These are phyloP conservation scores for Icerya purchasi DNA, from an alignment of 2,888 invertebrate genomes.

Conservation along the genomic window DNA sequence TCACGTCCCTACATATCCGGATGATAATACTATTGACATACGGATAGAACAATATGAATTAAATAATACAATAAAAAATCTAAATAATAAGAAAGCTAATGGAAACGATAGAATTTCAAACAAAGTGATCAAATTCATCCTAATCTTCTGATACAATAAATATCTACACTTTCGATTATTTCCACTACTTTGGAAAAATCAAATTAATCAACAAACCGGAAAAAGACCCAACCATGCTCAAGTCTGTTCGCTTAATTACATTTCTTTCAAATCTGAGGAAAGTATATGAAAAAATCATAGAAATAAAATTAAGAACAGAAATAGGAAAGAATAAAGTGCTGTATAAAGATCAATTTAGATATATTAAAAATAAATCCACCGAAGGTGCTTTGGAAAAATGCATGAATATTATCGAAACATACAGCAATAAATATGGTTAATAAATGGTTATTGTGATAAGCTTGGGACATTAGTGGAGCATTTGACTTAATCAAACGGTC, in stretches of 20 bases:
- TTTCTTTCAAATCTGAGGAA: background rate
- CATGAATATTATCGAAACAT: background rate
- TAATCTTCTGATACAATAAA: background rate
- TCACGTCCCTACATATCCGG: no score
- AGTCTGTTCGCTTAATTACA: background rate
- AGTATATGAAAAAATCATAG: background rate
- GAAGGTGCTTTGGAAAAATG: background rate
- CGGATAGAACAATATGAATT: background rate
- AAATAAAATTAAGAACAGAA: no score
- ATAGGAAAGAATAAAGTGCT: no score
- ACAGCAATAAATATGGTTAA: background rate
- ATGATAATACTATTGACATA: background rate
- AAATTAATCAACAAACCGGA: background rate
- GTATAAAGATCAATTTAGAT: background rate
- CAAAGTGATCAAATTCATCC: background rate
- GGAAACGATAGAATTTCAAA: background rate
- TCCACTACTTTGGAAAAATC: background rate
- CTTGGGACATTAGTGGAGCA: no score
- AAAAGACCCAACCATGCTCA: background rate
- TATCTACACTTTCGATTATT: background rate
- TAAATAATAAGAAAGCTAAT: background rate
- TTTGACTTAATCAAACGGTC: no score
- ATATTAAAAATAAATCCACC: background rate
- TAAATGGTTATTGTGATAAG: background rate
- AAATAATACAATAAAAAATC: background rate